Evolutionary conservation across 92 coral and sea anemone genomes (phyloP).

Genomic region (Siderastrea siderea): DNA sequence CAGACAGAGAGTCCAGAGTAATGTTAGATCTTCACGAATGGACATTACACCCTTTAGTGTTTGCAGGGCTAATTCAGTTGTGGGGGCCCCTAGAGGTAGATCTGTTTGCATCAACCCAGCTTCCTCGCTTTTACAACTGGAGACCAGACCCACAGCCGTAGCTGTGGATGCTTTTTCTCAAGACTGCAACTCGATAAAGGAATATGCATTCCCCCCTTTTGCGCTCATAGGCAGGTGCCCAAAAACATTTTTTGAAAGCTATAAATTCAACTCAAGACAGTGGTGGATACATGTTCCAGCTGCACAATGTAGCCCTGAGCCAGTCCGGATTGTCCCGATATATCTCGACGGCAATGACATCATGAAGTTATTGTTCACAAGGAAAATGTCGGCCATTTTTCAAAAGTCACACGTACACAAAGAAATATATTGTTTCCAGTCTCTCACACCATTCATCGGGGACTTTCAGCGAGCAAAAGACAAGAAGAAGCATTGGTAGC

Average conservation of each 20-base stretch:
- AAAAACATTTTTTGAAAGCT: constrained; percentile 2
- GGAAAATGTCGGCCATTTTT: too few species aligned
- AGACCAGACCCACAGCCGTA: constrained; percentile 47
- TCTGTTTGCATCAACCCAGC: constrained; percentile 49
- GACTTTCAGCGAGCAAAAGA: too few species aligned
- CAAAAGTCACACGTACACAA: too few species aligned
- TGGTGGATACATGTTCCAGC: too few species aligned
- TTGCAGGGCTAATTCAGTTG: constrained; percentile 12
- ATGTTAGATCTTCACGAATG: constrained; percentile 30
- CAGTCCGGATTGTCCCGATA: too few species aligned
- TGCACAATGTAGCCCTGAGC: too few species aligned
- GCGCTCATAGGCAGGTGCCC: constrained; percentile 52
- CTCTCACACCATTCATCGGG: too few species aligned
- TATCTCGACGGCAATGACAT: too few species aligned
- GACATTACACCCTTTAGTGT: constrained; percentile 48
- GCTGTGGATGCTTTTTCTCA: constrained; percentile 60
- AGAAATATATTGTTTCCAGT: too few species aligned
- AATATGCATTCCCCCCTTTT: constrained; percentile 59
- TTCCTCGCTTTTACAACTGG: constrained; percentile 56
- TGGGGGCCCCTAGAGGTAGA: constrained; percentile 54
- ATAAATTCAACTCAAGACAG: too few species aligned
- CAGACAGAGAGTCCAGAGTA: constrained; percentile 61
- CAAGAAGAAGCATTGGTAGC: too few species aligned
- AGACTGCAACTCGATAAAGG: constrained; percentile 57
- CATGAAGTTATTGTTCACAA: too few species aligned